These are phyloP conservation scores for Hololepta plana DNA, from an alignment of 2,888 invertebrate genomes.

Conservation along the genomic window DNA sequence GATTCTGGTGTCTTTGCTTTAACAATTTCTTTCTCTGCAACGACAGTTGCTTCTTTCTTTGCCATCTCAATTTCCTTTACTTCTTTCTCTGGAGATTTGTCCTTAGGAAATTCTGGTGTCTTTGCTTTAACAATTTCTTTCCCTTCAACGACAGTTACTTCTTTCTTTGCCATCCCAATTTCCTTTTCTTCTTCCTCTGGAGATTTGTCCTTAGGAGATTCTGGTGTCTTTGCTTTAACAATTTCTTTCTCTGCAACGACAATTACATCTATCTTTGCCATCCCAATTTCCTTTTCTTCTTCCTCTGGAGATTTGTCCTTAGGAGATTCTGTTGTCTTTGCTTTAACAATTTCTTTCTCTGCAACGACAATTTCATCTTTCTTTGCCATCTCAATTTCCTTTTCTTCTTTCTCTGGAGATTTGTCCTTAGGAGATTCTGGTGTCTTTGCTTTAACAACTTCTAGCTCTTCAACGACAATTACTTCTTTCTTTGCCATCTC, in stretches of 20 bases:
- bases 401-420: constrained; percentile 3
- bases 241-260: background rate
- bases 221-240: background rate
- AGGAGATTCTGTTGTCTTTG: background rate
- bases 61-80: background rate
- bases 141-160: too few species aligned
- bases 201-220: background rate
- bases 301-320: background rate
- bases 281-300: too few species aligned
- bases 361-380: background rate
- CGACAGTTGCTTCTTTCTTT: constrained; percentile 1
- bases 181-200: background rate
- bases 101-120: background rate
- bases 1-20: background rate
- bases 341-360: constrained; percentile 1
- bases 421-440: too few species aligned
- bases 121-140: too few species aligned
- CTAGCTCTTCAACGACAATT: too few species aligned
- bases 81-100: background rate
- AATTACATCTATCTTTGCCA: too few species aligned
- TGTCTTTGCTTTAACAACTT: too few species aligned
- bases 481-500: too few species aligned
- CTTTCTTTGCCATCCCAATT: background rate
- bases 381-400: background rate
- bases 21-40: constrained; percentile 3